Base-by-base conservation (phyloP, 2,797 vertebrate genomes). In the Pantherophis alleghaniensis region DNA sequence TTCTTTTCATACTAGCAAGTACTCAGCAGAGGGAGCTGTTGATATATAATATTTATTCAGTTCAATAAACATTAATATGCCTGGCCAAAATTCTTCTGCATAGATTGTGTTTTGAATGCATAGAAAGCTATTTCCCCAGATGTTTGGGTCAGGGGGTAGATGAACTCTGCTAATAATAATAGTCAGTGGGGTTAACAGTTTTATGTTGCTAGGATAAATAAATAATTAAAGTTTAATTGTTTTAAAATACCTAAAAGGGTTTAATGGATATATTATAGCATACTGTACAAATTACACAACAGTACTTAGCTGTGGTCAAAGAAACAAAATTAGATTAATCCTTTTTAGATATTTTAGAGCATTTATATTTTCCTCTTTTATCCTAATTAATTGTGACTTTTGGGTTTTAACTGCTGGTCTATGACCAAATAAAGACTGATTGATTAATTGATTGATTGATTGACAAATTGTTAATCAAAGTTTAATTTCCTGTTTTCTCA, bases 401-500 rank as follows among this genome's bases (percentile, higher is more conserved):
- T 37, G 66, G 32, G 14, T 74, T 32, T 74, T 74, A 74, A 74
- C 16, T 74, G 69, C 16, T 37, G n/a, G 3, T 74, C 16, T 74
- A 9, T 37, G 69, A 74, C 2, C 69, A 74, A 37, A 74, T 74
- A 74, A 37, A 74, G 69, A 74, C 37, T 66, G 26, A 74, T 74
- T 66, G 26, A 66, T 66, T 13, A 4, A 66, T 66, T 28, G 57
- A 22, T 7, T 63, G 12, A n/a, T n/a, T n/a, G 18, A 20, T 20
- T 20, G 16, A 24, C 20, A 83, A 47, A 24, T 24, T 83, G 42
- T 63, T 60, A 92, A 32, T 6, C 89, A 92, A 61, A 61, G 86
- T 93, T 61, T 94, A 83, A 95, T 74, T 20, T 63, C 91, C 51
- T 95, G 94, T 57, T 93, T 92, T 16, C 26, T 12, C 96, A 99